A percentile compares a stretch with the other conserved stretches of the same genome.
Evolutionary conservation across 2,888 invertebrate genomes (phyloP).

Genomic region (Ormia ochracea): DNA sequence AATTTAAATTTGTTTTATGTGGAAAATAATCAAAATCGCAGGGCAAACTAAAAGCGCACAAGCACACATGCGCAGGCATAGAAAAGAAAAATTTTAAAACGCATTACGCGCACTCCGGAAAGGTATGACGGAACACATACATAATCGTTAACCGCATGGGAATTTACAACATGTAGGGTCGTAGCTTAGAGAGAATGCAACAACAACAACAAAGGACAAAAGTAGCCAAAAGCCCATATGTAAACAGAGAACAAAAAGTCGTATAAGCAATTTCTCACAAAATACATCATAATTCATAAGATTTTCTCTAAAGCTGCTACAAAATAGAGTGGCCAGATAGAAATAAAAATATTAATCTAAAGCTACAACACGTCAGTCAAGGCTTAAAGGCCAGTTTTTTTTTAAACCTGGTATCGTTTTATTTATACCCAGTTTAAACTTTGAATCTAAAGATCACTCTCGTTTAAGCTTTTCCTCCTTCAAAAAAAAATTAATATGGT

Average conservation of each 20-base stretch:
- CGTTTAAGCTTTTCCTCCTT: no score
- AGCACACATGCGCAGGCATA: not conserved
- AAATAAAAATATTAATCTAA: not conserved
- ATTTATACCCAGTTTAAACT: no score
- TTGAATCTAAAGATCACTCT: no score
- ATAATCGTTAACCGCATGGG: no score
- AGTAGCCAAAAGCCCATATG: constrained; percentile 35
- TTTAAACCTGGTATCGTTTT: no score
- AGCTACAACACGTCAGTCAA: no score
- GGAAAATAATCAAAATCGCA: not conserved
- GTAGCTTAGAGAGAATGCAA: not conserved
- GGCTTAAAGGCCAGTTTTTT: no score
- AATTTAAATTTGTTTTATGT: not conserved
- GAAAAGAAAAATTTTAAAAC: constrained; percentile 20
- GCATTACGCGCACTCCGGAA: constrained; percentile 41
- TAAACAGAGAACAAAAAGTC: constrained; percentile 33
- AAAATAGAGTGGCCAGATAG: not conserved
- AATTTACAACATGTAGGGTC: not conserved
- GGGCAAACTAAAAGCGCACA: constrained; percentile 24
- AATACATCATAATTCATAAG: constrained; percentile 1
- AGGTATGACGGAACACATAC: constrained; percentile 28
- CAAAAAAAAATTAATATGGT: no score
- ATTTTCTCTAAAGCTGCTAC: not conserved
- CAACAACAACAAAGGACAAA: constrained; percentile 12
- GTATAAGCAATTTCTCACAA: not conserved